A percentile compares a stretch with the other conserved stretches of the same genome.
Evolutionary conservation across 2,888 invertebrate species (phyloP).

Genomic region (Aporophyla lueneburgensis): DNA sequence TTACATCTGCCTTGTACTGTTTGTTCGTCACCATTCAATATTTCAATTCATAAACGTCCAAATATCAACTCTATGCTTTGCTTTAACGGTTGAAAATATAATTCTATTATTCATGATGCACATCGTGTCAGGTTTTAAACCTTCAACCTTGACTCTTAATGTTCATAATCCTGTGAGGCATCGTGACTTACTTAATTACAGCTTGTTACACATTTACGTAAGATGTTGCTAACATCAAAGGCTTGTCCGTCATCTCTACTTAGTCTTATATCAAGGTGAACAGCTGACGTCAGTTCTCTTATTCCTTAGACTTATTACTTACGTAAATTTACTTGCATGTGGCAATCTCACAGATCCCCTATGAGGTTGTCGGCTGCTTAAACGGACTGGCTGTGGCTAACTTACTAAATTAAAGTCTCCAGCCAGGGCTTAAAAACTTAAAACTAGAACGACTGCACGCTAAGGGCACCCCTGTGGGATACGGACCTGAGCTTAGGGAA

Average conservation of each 20-base stretch:
- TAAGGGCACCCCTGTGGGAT: no score
- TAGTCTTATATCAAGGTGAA: slow-evolving; percentile 32
- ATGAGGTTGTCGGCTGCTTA: no score
- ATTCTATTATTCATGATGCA: not conserved
- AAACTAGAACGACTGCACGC: no score
- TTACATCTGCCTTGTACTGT: not conserved
- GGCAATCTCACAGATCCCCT: no score
- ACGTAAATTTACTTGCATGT: no score
- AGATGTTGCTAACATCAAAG: slow-evolving; percentile 42
- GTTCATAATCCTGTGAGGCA: not conserved
- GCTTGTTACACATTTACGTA: slow-evolving; percentile 24
- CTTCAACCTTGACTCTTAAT: not conserved
- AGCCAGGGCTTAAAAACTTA: no score
- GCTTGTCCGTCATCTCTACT: slow-evolving; percentile 35
- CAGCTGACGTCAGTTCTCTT: slow-evolving; percentile 43
- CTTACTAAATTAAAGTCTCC: no score
- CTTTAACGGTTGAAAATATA: not conserved
- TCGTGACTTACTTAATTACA: slow-evolving; percentile 19
- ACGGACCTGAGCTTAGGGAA: no score
- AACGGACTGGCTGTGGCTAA: no score
- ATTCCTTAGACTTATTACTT: no score
- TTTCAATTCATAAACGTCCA: not conserved
- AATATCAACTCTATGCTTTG: not conserved
- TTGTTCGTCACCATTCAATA: not conserved
- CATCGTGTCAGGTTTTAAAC: not conserved